Percentiles rank a stretch among this genome's conserved stretches.
phyloP scores from a whole-genome alignment of 2,888 invertebrate genomes.

The Herminia tarsipennalis region DNA sequence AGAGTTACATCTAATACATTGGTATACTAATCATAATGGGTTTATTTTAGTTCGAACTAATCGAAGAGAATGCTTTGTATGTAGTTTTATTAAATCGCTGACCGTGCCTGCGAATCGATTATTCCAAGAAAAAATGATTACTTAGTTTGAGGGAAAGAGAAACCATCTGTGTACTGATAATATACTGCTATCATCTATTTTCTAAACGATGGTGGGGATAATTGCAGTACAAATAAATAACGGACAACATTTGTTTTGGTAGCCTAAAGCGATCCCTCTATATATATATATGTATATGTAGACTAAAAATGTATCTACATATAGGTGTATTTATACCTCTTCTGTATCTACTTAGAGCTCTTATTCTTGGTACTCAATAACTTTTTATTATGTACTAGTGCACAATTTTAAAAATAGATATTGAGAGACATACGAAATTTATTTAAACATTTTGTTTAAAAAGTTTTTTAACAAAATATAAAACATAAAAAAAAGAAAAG shows the following conservation, averaged over 20 bases:
- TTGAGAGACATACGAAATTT: neutral
- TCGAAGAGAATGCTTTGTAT: no score
- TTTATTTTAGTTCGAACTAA: no score
- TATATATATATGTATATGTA: no score
- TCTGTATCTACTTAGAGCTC: neutral
- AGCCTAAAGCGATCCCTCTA: no score
- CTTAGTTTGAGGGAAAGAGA: no score
- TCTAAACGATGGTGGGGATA: neutral
- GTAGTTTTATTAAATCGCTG: no score
- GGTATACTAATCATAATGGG: neutral
- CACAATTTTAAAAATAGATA: no score
- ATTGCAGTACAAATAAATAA: slow-evolving; percentile 1
- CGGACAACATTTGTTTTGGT: neutral
- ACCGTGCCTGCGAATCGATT: neutral
- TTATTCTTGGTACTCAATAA: neutral
- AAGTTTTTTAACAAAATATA: no score
- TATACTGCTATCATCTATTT: slow-evolving; percentile 3
- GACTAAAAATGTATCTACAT: no score
- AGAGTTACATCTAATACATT: neutral
- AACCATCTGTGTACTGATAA: slow-evolving; percentile 4
- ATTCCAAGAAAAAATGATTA: neutral
- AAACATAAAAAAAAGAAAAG: no score
- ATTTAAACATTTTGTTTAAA: no score
- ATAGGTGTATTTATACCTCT: neutral
- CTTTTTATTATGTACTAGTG: neutral